phyloP scores from a whole-genome alignment of 2,113 vertebrate species.

The Equus przewalskii region DNA sequence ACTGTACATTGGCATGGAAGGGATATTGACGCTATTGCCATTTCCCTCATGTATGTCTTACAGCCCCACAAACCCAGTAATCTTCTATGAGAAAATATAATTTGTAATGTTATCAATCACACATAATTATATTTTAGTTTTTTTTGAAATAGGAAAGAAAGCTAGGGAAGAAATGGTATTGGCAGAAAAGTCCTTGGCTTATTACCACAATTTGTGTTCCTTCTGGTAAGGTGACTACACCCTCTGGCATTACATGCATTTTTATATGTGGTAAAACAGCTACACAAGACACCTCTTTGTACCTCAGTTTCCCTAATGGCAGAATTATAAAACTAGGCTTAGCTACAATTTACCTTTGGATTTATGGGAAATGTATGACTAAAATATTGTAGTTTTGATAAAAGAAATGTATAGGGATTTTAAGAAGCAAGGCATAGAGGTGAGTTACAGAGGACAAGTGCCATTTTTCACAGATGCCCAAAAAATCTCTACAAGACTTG shows the following conservation, averaged over 20 bases:
- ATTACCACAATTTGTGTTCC: neutral
- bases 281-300: neutral
- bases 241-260: neutral
- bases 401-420: neutral
- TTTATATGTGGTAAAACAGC: neutral
- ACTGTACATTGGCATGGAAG: neutral
- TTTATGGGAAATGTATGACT: neutral
- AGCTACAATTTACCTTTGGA: neutral
- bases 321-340: neutral
- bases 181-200: neutral
- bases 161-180: neutral
- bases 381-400: neutral
- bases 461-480: neutral
- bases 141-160: conserved; percentile 22
- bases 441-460: rapidly evolving
- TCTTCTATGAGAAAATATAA: neutral
- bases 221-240: neutral
- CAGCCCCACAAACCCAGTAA: neutral
- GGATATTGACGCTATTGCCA: neutral
- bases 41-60: neutral
- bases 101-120: neutral
- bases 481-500: neutral
- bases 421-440: neutral
- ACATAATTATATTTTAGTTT: neutral
- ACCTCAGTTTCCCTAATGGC: neutral